Conservation (phyloP, 2,888 invertebrate genomes). For the Scrobipalpa costella region DNA sequence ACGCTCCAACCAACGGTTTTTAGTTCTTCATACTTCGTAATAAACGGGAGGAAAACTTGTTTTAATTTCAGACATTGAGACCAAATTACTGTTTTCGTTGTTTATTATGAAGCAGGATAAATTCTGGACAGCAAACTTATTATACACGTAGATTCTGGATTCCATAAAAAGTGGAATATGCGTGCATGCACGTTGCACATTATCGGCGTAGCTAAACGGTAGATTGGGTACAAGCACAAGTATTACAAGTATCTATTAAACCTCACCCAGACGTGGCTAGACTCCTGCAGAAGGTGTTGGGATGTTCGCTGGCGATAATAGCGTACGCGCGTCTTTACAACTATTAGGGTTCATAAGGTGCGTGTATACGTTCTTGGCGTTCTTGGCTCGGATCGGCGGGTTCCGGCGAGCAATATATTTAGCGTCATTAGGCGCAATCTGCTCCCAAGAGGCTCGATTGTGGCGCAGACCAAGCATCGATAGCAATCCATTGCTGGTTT, state of each 20-base stretch:
- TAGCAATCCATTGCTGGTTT: neutral
- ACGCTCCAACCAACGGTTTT: constrained; percentile 42
- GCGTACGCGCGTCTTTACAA: constrained; percentile 42
- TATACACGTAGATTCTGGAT: neutral
- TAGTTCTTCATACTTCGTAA: constrained; percentile 19
- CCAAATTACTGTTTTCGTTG: neutral
- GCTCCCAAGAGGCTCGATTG: neutral
- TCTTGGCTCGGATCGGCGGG: neutral
- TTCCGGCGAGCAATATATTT: constrained; percentile 59
- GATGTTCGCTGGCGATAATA: constrained; percentile 45
- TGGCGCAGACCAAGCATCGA: neutral
- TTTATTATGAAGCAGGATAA: too few species aligned
- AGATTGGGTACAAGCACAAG: constrained; percentile 5
- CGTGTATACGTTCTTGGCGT: constrained; percentile 22
- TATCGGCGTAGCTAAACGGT: constrained; percentile 31
- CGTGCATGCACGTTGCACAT: constrained; percentile 8
- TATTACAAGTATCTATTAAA: constrained; percentile 30
- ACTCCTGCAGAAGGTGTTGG: constrained; percentile 36
- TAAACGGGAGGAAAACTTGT: neutral
- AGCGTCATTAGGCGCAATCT: constrained; percentile 46
- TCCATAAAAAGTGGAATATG: neutral
- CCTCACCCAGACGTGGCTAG: neutral
- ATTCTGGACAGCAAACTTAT: neutral
- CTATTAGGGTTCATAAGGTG: constrained; percentile 45
- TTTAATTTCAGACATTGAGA: neutral